Evolutionary conservation across 2,113 vertebrate species (phyloP), one percentile per base, ranked within the genome.

Genomic region (Madoqua kirkii): DNA sequence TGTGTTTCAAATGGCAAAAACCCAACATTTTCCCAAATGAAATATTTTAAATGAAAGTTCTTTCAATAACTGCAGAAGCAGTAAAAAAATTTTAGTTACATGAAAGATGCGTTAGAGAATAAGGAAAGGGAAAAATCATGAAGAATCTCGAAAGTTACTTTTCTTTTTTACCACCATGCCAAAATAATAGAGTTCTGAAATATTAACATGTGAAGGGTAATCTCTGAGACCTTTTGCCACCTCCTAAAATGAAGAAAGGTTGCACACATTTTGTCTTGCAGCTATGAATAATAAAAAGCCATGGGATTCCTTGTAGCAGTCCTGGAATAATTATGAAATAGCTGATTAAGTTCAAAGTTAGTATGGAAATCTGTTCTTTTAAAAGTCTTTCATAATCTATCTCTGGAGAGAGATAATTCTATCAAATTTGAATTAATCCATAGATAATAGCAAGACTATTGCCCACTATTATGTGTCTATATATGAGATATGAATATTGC

Each of bases 371-470:
- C 96, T 97, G 95, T 98, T 97, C 98, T 96, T 96, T 97, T 97
- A 95, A 97, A 97, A 97, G 95, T 95, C 97, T 97, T 96, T 96
- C 64, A 83, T 98, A 93, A 97, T 97, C 93, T 98, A 59, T 96
- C 97, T 98, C 98, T 93, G 21, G 96, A 97, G 97, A 96, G 91
- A 97, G 93, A 98, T 97, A 92, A 97, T 97, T 97, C 95, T 97
- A 96, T 97, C 97, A 98, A 96, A 96, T 98, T 94, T 97, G 95
- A 98, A 97, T 98, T 98, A 98, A 98, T 97, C 98, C 95, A 96
- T 83, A 93, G 94, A 98, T 97, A 97, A 97, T 92, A 96, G 74
- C 48, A 93, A 93, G 82, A 84, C 64, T 88, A 91, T 91, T 71
- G 54, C 87, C 92, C 57, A 92, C 83, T 54, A 81, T 87, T 93